Base-by-base conservation (phyloP, 2,113 vertebrate species). In the Athene noctua region DNA sequence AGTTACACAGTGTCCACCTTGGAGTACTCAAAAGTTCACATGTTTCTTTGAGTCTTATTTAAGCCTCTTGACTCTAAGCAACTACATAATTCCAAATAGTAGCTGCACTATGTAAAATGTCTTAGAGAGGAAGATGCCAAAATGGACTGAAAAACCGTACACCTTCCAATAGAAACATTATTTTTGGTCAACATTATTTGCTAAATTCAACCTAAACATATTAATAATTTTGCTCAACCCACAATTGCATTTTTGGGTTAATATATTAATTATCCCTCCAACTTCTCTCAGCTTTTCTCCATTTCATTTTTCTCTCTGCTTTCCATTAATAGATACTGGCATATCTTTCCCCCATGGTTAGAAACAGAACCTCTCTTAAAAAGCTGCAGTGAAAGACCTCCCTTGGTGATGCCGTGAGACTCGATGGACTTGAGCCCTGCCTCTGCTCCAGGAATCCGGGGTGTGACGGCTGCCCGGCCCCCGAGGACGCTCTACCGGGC, bases 111-210 rank as follows among this genome's bases (percentile, higher is more conserved):
- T 27, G 40, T 51, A 82, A 90, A 96, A 90, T 47, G 51, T 40
- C 63, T 55, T 58, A 59, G 59, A 61, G 62, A 62, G 20, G 40
- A 79, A 83, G 58, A 90, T 80, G 63, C 67, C 74, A 93, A 93
- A 92, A 86, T 12, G 19, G 40, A 71, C 65, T 42, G 21, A 86
- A 91, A 90, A 71, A n/a, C 11, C 6, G 0, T 4, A 62, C 23
- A 14, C 46, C 86, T 92, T 66, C 80, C 88, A 94, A 91, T 58
- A 62, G 88, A 94, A 92, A 74, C 63, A 80, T 91, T 80, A 12
- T 42, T 95, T 92, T 83, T 80, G 94, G 71, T 86, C 32, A 88
- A 66, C 67, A 13, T 84, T 70, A 78, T 93, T 95, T 86, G 38
- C 88, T 94, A 70, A 86, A 83, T 67, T 84, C 68, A 92, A 78